Evolutionary conservation across 2,888 invertebrate species (phyloP).

Genomic region (Galeopsomyia nigrocyanea): DNA sequence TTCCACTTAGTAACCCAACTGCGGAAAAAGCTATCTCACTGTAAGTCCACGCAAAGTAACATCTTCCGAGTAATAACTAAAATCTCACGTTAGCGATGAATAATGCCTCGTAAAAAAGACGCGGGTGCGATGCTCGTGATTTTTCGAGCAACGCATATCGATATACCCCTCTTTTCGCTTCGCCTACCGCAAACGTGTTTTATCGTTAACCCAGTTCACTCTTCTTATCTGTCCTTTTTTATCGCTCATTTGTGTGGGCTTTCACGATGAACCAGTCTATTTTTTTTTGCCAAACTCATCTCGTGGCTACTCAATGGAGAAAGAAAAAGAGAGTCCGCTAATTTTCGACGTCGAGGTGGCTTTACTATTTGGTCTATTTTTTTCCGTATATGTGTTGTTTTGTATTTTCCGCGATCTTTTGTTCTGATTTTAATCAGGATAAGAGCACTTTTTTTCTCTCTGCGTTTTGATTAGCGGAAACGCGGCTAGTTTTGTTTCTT

Average conservation of each 20-base stretch:
- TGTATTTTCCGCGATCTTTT: background rate
- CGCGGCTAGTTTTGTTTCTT: too few relatives aligned
- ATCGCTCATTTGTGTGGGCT: slow-evolving; percentile 16
- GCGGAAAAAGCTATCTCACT: too few relatives aligned
- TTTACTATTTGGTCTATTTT: background rate
- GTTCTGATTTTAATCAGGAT: too few relatives aligned
- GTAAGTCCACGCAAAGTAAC: too few relatives aligned
- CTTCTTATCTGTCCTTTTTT: slow-evolving; percentile 24
- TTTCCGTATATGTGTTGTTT: slow-evolving; percentile 1
- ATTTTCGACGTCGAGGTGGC: slow-evolving; percentile 10
- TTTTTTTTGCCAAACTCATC: slow-evolving; percentile 19
- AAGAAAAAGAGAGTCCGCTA: background rate
- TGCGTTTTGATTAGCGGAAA: too few relatives aligned
- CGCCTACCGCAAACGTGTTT: background rate
- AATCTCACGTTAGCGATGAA: slow-evolving; percentile 2
- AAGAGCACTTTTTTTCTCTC: too few relatives aligned
- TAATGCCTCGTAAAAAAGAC: background rate
- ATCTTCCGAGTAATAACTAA: too few relatives aligned
- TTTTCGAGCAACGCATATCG: too few relatives aligned
- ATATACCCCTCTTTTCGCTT: background rate
- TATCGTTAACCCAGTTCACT: slow-evolving; percentile 35
- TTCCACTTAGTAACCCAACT: too few relatives aligned
- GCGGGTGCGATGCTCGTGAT: too few relatives aligned
- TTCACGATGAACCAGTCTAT: slow-evolving; percentile 18
- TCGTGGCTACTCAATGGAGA: background rate